Evolutionary conservation across 2,888 invertebrate species (phyloP), one percentile per base, ranked within the genome.

Genomic region (Agrenia bidenticulata): DNA sequence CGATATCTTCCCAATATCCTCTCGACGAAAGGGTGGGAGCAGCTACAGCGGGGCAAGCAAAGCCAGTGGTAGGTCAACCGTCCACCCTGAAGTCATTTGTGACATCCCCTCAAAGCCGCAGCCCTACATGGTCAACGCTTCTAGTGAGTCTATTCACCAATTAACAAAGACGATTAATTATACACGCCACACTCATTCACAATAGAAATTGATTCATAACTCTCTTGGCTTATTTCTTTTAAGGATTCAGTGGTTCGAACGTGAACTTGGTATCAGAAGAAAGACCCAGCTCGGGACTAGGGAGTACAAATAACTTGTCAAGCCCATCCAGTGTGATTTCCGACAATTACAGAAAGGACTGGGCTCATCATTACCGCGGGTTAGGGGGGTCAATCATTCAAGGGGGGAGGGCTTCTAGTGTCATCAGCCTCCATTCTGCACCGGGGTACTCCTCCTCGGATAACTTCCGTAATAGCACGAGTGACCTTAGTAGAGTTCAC

Each of bases 261-360:
- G 66, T 73, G 50, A 73, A 74, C 57, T 60, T 75, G 23, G 60
- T 63, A 17, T 67, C 66, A 19, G 73, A 74, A 41, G 73, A 74
- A 26, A 68, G 74, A 55, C 74, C 75, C 15, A 66, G 66, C 37
- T 72, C 72, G 26, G 72, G 69, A 37, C 59, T 71, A 49, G 70
- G 73, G 51, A 59, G 68, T 32, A 26, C 11, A 17, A 26, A 27
- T 9, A 58, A 58, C 41, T 19, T 58, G 24, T 69, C 71, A 21
- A 73, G 73, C 55, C 73, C 74, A 26, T 73, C 74, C 50, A 62
- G 64, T 56, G 67, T 73, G 61, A 72, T 73, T 67, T 82, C 82
- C 54, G 87, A 87, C 79, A 89, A 89, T 83, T 88, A 89, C 81
- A 83, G 89, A 76, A 84, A 85, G 79, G 87, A 88, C 81, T 88